Percentiles rank a stretch among this genome's conserved stretches.
These are phyloP conservation scores for Andrena fulva DNA, from an alignment of 2,888 invertebrate genomes.

Conservation along the genomic window DNA sequence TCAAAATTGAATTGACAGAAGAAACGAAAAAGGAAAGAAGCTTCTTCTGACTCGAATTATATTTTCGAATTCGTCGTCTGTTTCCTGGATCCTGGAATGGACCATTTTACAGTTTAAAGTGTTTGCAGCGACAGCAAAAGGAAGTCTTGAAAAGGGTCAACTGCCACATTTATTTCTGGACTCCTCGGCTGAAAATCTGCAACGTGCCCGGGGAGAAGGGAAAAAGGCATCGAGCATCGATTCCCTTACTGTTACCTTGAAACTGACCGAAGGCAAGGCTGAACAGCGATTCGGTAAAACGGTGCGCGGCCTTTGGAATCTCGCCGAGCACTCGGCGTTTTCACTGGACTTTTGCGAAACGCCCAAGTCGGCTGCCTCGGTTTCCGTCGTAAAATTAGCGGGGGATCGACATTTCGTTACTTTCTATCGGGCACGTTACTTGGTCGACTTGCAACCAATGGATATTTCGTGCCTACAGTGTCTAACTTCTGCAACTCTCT, in stretches of 20 bases:
- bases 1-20: no score
- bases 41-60: no score
- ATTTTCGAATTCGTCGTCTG: no score
- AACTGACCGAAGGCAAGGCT: constrained; percentile 68
- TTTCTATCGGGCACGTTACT: constrained; percentile 65
- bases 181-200: neutral
- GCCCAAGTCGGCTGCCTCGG: constrained; percentile 21
- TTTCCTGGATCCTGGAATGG: no score
- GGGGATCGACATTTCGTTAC: constrained; percentile 66
- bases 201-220: neutral
- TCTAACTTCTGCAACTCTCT: constrained; percentile 35
- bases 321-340: constrained; percentile 44
- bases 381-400: constrained; percentile 56
- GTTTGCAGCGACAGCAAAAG: neutral
- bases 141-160: neutral
- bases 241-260: constrained; percentile 50
- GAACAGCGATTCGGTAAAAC: constrained; percentile 60
- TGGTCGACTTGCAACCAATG: constrained; percentile 21
- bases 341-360: constrained; percentile 64
- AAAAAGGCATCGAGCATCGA: constrained; percentile 10
- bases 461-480: constrained; percentile 35
- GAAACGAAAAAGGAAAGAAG: no score
- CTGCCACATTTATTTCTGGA: neutral
- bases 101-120: neutral
- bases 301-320: constrained; percentile 52